Evolutionary conservation across 2,797 vertebrate species (phyloP), one percentile per base, ranked within the genome.

Genomic region (Argya squamiceps): DNA sequence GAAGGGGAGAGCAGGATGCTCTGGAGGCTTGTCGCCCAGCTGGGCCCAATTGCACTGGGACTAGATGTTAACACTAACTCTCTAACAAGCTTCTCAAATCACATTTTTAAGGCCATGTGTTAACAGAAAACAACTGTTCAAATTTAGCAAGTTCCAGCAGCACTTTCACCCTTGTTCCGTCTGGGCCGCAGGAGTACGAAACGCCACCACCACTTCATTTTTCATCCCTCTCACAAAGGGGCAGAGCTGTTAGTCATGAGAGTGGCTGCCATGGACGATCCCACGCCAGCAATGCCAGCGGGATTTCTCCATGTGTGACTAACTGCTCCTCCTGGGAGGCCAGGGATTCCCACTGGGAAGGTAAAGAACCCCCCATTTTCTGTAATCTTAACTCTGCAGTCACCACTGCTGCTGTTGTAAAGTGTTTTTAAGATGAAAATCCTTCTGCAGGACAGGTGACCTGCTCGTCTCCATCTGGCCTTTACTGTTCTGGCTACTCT

Each of bases 391-490:
- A 67, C 78, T 80, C 64, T 1, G 8, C 27, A 50, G 52, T 69
- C 92, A 71, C 37, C 2, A 1, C 81, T 70, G 56, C 56, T 43
- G 58, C 34, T 56, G 34, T 80, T 91, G 55, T 79, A 70, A 82
- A 75, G 60, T 94, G 89, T 92, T 97, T 97, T 94, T 83, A 95
- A 94, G 83, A 94, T 97, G 94, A 96, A 97, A 98, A 98, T 96
- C 93, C 90, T 96, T 93, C 84, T 95, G 88, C 92, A 94, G 93
- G 94, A 94, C 84, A 94, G 96, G 93, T 64, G 91, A 96, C 92
- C 97, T 52, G 88, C 90, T 97, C 88, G 0, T 94, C 96, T 97
- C 95, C 76, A 21, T 89, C 94, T 98, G 97, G 97, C 96, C 98
- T 97, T 95, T 89, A 80, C 77, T 87, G 78, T 78, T 96, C 94